Conservation (phyloP, 2,113 vertebrate species). For the Myrmophylax atrothorax region DNA sequence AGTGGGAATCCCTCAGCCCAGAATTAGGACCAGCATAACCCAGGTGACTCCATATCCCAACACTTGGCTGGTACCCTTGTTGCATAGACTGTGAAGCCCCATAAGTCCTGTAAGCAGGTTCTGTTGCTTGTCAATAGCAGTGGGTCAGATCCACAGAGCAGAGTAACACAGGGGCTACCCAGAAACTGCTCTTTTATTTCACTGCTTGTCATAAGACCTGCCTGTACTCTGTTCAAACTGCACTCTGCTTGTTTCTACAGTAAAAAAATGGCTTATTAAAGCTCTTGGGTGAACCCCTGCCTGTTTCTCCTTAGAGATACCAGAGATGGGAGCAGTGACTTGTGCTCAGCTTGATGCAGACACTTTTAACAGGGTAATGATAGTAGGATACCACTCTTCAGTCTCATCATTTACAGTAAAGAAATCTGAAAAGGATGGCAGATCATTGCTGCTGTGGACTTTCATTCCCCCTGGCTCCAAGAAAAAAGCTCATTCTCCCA, state of each 20-base stretch:
- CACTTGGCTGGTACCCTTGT: not conserved
- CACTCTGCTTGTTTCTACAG: not conserved
- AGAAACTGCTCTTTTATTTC: not conserved
- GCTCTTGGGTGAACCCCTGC: not conserved
- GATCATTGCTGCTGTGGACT: not conserved
- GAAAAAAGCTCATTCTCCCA: not conserved
- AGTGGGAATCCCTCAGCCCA: not conserved
- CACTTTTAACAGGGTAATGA: not conserved
- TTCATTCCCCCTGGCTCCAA: not conserved
- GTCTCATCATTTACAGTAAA: not conserved
- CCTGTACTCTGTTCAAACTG: not conserved
- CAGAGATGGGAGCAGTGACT: not conserved
- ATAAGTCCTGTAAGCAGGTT: not conserved
- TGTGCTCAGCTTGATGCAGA: not conserved
- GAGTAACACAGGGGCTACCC: not conserved
- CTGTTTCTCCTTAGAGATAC: not conserved
- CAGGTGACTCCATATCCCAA: rapidly evolving
- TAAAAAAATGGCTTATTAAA: not conserved
- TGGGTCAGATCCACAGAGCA: not conserved
- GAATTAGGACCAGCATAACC: rapidly evolving
- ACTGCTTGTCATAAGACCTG: not conserved
- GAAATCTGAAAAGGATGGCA: not conserved
- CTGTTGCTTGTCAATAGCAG: not conserved
- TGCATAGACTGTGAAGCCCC: not conserved
- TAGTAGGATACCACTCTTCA: not conserved